Evolutionary conservation across 1,140 invertebrate species (phyloP).

Genomic region (Olivierus martensii): DNA sequence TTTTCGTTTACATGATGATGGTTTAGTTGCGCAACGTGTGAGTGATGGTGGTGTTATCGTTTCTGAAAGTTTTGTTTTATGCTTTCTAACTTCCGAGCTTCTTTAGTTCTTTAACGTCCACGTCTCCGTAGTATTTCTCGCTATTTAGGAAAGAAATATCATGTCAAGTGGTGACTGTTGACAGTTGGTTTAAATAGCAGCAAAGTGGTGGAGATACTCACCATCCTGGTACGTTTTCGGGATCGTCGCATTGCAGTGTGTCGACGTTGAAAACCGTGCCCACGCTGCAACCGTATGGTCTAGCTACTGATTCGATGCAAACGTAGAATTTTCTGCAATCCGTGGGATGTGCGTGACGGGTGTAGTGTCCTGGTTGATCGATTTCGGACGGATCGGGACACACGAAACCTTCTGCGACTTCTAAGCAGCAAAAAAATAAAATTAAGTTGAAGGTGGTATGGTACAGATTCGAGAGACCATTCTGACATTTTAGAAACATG

Average conservation of each 20-base stretch:
- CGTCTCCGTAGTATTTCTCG: conserved; percentile 89
- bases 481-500: too few species aligned
- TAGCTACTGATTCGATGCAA: conserved; percentile 69
- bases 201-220: conserved; percentile 44
- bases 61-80: too few species aligned
- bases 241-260: conserved; percentile 80
- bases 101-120: conserved; percentile 82
- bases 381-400: conserved; percentile 62
- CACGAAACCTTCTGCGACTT: conserved; percentile 59
- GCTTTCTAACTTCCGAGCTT: conserved; percentile 34
- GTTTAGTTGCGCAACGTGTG: too few species aligned
- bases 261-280: conserved; percentile 93
- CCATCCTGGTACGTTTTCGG: conserved; percentile 88
- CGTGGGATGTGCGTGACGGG: conserved; percentile 82
- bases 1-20: too few species aligned
- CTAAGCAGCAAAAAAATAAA: conserved; percentile 37
- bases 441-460: too few species aligned
- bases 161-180: too few species aligned
- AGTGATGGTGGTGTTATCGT: too few species aligned
- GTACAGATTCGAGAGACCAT: too few species aligned
- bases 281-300: conserved; percentile 89
- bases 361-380: conserved; percentile 57
- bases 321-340: conserved; percentile 86
- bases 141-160: conserved; percentile 29
- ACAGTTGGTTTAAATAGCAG: too few species aligned